Base-by-base conservation (phyloP, 1,140 invertebrate genomes). In the Brachionus paranguensis region DNA sequence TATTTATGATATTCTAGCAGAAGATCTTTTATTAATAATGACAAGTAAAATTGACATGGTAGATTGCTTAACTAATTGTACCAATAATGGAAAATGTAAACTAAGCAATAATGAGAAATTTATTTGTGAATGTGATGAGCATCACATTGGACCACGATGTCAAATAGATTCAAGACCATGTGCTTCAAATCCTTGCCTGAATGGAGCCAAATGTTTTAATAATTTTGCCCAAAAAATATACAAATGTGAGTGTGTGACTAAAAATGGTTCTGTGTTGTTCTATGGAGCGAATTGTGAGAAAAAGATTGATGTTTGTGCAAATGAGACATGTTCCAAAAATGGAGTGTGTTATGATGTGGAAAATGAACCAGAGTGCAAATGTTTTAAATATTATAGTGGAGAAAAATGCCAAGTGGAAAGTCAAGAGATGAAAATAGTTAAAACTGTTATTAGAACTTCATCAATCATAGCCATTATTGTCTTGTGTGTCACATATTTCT, bases 291-390 rank as follows among this genome's bases (percentile, higher is more conserved):
- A 53, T 55, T 79, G 76, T 64, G 24, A 79, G 45, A 29, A 14
- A 41, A 64, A 79, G 24, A 41, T 53, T 17, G 45, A 79, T 55
- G 20, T 79, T 29, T 79, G 76, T 17, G 11, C n/a, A 37, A 64
- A 64, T 37, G 76, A 60, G 29, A 79, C 76, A 17, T 79, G 76
- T 41, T 79, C 76, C 10, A 17, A 24, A n/a, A 55, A 79, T 79
- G 76, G 76, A 37, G 76, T 79, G 2, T 79, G 76, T 20, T 37
- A 24, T 14, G 45, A 55, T 41, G 50, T 33, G 10, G 45, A 50
- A n/a, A 20, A 14, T 53, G 45, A 60, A 64, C 11, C 76, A 14
- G 24, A 60, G n/a, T 79, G 76, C 20, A 55, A 79, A 55, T 79
- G 76, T 41, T 79, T 79, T 12, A 33, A 79, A 33, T 33, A 1